phyloP scores from a whole-genome alignment of 2,888 invertebrate genomes.

The Agrotis ipsilon region DNA sequence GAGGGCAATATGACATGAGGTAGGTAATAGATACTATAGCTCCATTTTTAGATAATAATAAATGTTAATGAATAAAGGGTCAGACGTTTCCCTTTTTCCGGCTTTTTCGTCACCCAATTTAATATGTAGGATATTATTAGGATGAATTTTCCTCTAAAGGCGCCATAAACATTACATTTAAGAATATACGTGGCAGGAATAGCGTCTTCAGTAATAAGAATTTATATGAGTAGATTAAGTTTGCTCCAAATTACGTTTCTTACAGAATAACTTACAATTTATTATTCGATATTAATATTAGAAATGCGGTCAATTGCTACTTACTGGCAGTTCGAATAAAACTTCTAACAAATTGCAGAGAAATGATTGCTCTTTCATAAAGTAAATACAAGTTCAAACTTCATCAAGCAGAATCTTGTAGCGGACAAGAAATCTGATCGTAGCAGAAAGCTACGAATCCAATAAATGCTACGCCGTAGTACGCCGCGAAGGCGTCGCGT shows the following conservation, averaged over 20 bases:
- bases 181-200: slow-evolving; percentile 37
- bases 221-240: slow-evolving; percentile 1
- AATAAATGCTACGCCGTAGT: slow-evolving; percentile 42
- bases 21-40: slow-evolving; percentile 7
- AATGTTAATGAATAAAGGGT: slow-evolving; percentile 30
- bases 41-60: slow-evolving; percentile 18
- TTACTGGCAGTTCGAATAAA: neutral
- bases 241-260: neutral
- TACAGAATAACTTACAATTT: slow-evolving; percentile 1
- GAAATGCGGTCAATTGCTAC: neutral
- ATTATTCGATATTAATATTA: neutral
- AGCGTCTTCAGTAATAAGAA: slow-evolving; percentile 17
- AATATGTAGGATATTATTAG: slow-evolving; percentile 32
- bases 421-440: slow-evolving; percentile 15
- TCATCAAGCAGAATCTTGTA: slow-evolving; percentile 3
- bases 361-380: slow-evolving; percentile 11
- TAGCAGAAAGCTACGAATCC: slow-evolving; percentile 43
- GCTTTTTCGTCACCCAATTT: slow-evolving; percentile 13
- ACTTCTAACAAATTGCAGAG: neutral
- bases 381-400: slow-evolving; percentile 14
- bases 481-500: slow-evolving; percentile 41
- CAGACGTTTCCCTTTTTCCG: neutral
- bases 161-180: slow-evolving; percentile 14
- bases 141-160: slow-evolving; percentile 10
- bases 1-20: slow-evolving; percentile 24